A percentile compares a stretch with the other conserved stretches of the same genome.
phyloP scores from a whole-genome alignment of 2,888 invertebrate genomes.

The Notodonta dromedarius region DNA sequence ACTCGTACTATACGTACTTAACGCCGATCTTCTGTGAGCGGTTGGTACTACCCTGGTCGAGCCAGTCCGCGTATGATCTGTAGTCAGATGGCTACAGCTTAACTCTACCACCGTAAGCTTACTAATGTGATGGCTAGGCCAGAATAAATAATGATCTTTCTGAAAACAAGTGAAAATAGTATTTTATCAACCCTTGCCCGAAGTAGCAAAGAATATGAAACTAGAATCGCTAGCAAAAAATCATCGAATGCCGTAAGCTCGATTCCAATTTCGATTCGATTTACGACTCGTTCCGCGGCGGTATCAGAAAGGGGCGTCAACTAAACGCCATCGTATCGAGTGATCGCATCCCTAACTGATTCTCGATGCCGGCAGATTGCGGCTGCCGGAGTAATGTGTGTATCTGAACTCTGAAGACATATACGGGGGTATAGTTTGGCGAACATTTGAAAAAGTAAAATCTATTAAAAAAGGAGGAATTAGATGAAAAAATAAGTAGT shows the following conservation, averaged over 20 bases:
- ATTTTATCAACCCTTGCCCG: too few species aligned
- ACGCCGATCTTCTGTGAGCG: too few species aligned
- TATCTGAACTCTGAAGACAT: constrained; percentile 41
- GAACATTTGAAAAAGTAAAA: neutral
- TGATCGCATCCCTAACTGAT: constrained; percentile 67
- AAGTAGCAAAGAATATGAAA: neutral
- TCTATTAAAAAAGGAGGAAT: too few species aligned
- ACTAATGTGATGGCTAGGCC: too few species aligned
- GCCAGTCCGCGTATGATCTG: too few species aligned
- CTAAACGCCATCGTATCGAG: constrained; percentile 60
- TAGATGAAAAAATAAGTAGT: too few species aligned
- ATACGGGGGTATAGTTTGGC: constrained; percentile 24
- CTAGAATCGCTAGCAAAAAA: constrained; percentile 39
- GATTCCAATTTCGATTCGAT: constrained; percentile 56
- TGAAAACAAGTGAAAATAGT: too few species aligned
- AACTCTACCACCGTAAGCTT: too few species aligned
- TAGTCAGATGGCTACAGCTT: too few species aligned
- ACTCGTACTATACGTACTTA: too few species aligned
- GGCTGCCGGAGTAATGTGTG: constrained; percentile 58
- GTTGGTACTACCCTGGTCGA: too few species aligned
- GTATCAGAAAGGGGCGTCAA: constrained; percentile 70
- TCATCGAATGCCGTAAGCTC: constrained; percentile 38
- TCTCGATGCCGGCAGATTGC: constrained; percentile 59
- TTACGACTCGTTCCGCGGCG: constrained; percentile 56
- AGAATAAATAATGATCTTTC: too few species aligned